These are phyloP conservation scores for Cosmorhoe ocellata DNA, from an alignment of 2,888 invertebrate genomes.

Conservation along the genomic window DNA sequence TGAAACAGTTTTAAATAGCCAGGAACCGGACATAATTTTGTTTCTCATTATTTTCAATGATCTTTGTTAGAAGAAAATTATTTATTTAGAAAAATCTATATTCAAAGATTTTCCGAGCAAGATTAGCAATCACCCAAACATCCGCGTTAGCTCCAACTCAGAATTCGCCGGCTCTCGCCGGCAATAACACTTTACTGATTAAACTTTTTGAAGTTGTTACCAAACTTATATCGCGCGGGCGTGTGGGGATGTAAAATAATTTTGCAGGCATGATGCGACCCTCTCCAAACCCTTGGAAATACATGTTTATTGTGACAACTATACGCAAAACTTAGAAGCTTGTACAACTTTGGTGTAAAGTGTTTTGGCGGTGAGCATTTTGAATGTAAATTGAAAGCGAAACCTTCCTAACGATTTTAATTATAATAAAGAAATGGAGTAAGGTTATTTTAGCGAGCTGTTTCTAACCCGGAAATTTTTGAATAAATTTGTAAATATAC, in stretches of 20 bases:
- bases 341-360: slow-evolving; percentile 17
- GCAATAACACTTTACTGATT: slow-evolving; percentile 40
- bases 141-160: slow-evolving; percentile 9
- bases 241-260: slow-evolving; percentile 37
- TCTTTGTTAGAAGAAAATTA: too few species aligned
- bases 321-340: slow-evolving; percentile 19
- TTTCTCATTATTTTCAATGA: too few species aligned
- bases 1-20: too few species aligned
- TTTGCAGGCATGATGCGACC: slow-evolving; percentile 29
- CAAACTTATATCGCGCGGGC: slow-evolving; percentile 32
- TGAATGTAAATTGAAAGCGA: slow-evolving; percentile 11
- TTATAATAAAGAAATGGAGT: neutral
- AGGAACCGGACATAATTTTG: too few species aligned
- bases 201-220: slow-evolving; percentile 45
- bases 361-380: slow-evolving; percentile 15
- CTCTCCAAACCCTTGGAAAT: slow-evolving; percentile 18
- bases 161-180: slow-evolving; percentile 15
- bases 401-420: neutral
- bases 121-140: neutral
- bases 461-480: too few species aligned
- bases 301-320: slow-evolving; percentile 32
- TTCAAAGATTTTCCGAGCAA: slow-evolving; percentile 1
- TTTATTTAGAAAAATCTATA: too few species aligned
- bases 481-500: too few species aligned
- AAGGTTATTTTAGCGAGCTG: neutral